phyloP scores from a whole-genome alignment of 2,888 invertebrate genomes.

The Campoplex nolae region DNA sequence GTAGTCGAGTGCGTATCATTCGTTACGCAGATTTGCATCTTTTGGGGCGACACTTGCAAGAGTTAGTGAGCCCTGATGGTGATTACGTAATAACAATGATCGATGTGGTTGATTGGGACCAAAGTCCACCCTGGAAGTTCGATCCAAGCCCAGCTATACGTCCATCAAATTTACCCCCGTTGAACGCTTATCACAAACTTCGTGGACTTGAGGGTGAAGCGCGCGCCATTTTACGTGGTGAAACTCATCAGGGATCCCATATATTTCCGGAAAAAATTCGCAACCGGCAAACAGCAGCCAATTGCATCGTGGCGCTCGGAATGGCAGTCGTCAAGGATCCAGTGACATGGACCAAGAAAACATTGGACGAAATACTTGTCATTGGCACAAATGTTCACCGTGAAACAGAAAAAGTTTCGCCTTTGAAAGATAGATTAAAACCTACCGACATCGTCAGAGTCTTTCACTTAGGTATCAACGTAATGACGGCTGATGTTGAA shows the following conservation, averaged over 20 bases:
- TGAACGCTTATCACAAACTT: constrained; percentile 79
- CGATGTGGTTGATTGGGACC: constrained; percentile 78
- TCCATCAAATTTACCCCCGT: constrained; percentile 78
- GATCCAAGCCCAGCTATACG: constrained; percentile 79
- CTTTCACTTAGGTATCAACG: constrained; percentile 80
- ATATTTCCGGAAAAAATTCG: constrained; percentile 77
- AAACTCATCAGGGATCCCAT: constrained; percentile 76
- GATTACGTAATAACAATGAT: constrained; percentile 80
- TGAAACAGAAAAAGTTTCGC: constrained; percentile 72
- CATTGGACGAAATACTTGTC: constrained; percentile 80
- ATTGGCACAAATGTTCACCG: constrained; percentile 76
- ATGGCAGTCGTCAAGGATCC: constrained; percentile 81
- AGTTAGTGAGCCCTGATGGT: constrained; percentile 66
- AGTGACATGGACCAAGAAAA: constrained; percentile 80
- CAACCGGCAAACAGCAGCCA: constrained; percentile 78
- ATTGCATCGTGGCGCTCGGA: constrained; percentile 79
- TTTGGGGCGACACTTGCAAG: constrained; percentile 71
- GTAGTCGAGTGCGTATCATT: constrained; percentile 68
- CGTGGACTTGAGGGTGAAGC: constrained; percentile 74
- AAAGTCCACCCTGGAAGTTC: constrained; percentile 76
- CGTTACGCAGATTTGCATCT: constrained; percentile 70
- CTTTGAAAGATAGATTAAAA: constrained; percentile 69
- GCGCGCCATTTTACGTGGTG: constrained; percentile 78
- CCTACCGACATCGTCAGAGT: constrained; percentile 78
- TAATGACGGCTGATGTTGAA: constrained; percentile 79